Base-by-base conservation (phyloP, 2,113 vertebrate genomes). In the Scortum barcoo region DNA sequence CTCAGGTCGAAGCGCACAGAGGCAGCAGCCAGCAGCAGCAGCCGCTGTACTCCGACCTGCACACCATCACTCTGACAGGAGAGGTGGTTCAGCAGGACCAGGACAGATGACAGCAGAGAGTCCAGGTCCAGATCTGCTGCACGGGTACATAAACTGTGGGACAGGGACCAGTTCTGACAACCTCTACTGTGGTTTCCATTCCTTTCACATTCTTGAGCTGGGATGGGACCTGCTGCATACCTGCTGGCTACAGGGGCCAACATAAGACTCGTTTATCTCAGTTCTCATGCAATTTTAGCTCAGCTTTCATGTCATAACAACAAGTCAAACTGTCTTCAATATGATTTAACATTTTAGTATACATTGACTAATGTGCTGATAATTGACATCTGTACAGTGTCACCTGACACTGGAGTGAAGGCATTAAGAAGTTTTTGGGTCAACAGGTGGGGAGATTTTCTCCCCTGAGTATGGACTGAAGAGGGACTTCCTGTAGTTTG, bases 1-100 rank as follows among this genome's bases (percentile, higher is more conserved):
- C 96, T 7, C 98, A 98, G 93, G 86, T 78, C 1, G 92, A 95
- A 62, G 93, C 91, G 48, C 86, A 73, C 79, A 77, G 80, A 36
- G 95, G 94, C 91, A 91, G 77, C 38, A 40, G 40, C 38, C 78
- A 68, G 56, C 83, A 78, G 69, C 92, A 57, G 38, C 67, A 46
- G 38, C 84, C 82, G 17, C 88, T 83, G 28, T 86, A 88, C 71
- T 1, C 86, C 0, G 83, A 85, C 86, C 2, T 90, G 72, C 94
- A 72, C 90, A 81, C 93, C 86, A 92, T 95, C 53, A 54, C 94
- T 72, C 42, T 91, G 85, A 84, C 93, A 82, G 91, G 92, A 81
- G 96, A 89, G 94, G 96, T 89, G 89, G 79, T 82, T 4, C 90
- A 83, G 20, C 91, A 92, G 7, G 85, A 92, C 22, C 90, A 93